Evolutionary conservation across 2,113 vertebrate species (phyloP).

Genomic region (Ptychochromis oligacanthus): DNA sequence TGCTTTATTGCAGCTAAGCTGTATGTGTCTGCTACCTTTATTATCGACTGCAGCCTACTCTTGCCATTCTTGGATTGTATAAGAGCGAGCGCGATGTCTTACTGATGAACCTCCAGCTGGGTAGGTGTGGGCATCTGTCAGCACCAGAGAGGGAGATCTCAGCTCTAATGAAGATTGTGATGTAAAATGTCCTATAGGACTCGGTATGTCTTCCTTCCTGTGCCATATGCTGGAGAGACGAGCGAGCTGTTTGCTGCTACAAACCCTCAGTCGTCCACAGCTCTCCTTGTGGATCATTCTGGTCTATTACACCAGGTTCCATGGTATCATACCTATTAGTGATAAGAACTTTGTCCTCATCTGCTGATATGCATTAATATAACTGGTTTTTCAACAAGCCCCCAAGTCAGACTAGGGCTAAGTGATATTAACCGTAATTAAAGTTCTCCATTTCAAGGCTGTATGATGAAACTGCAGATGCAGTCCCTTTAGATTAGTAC

Average conservation of each 20-base stretch:
- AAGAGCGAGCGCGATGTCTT: constrained; percentile 10
- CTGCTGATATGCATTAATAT: no score
- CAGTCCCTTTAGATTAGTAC: background rate
- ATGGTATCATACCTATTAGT: background rate
- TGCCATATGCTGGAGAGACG: background rate
- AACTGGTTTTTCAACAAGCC: no score
- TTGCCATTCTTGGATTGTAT: background rate
- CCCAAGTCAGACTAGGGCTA: no score
- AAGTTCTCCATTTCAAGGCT: background rate
- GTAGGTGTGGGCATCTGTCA: constrained; percentile 25
- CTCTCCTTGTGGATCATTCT: background rate
- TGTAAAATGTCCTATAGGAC: constrained; percentile 31
- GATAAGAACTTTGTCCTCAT: background rate
- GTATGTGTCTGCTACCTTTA: background rate
- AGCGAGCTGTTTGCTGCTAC: background rate
- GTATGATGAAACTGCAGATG: background rate
- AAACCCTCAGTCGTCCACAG: background rate
- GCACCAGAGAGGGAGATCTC: constrained; percentile 2
- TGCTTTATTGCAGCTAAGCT: background rate
- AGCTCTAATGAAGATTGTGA: constrained; percentile 37
- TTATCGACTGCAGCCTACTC: constrained; percentile 25
- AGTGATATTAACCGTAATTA: no score
- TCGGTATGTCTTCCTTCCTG: constrained; percentile 2
- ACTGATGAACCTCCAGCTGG: constrained; percentile 31
- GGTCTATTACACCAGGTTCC: background rate